These are phyloP conservation scores for Chaenogobius annularis DNA, from an alignment of 2,113 vertebrate species.

Conservation along the genomic window DNA sequence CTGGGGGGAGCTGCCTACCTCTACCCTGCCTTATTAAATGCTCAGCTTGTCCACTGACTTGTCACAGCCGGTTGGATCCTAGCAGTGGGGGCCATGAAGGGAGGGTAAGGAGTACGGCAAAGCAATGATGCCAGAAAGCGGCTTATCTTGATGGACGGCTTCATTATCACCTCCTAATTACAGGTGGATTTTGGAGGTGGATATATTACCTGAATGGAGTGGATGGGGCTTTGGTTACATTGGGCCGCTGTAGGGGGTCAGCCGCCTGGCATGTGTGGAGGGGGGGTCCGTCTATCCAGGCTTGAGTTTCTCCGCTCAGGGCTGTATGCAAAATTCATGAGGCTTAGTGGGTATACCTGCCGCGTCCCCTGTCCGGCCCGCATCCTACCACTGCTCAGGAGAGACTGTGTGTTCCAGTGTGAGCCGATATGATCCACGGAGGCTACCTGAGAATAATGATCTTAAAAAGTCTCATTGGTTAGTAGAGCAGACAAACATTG, in stretches of 20 bases:
- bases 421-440: background rate
- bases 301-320: slow-evolving; percentile 77
- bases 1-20: slow-evolving; percentile 41
- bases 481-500: too few species aligned
- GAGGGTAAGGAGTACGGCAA: slow-evolving; percentile 18
- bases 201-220: slow-evolving; percentile 65
- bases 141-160: slow-evolving; percentile 81
- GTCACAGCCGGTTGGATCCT: slow-evolving; percentile 59
- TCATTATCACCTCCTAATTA: slow-evolving; percentile 89
- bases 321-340: slow-evolving; percentile 77
- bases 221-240: slow-evolving; percentile 61
- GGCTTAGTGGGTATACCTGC: slow-evolving; percentile 48
- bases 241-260: slow-evolving; percentile 62
- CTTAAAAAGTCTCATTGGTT: background rate
- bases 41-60: slow-evolving; percentile 53
- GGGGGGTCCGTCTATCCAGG: slow-evolving; percentile 45
- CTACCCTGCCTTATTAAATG: slow-evolving; percentile 68
- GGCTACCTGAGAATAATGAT: background rate
- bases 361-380: slow-evolving; percentile 49
- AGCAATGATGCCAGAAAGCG: slow-evolving; percentile 64
- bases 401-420: background rate
- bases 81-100: slow-evolving; percentile 36
- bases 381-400: slow-evolving; percentile 7
- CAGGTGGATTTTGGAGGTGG: slow-evolving; percentile 84
- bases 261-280: slow-evolving; percentile 48